These are phyloP conservation scores for Drosophila mettleri DNA, from an alignment of 2,888 invertebrate genomes.

Conservation along the genomic window DNA sequence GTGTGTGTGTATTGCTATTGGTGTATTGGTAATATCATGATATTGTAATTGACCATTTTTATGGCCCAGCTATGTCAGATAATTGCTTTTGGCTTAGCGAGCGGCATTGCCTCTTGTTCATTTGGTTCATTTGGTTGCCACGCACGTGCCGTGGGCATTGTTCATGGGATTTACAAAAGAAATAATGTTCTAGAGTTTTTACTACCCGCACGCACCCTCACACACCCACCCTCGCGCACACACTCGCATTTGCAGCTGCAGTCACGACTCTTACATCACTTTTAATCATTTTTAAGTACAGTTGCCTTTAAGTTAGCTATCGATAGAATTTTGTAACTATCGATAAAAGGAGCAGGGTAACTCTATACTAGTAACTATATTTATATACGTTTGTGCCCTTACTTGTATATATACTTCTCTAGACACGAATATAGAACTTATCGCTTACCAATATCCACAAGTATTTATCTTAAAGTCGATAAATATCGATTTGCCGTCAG, in stretches of 20 bases:
- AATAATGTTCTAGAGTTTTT: conserved; percentile 44
- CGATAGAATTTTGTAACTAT: neutral
- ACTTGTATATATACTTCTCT: neutral
- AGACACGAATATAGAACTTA: neutral
- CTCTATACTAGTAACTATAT: neutral
- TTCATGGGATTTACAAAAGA: conserved; percentile 58
- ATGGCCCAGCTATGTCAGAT: conserved; percentile 64
- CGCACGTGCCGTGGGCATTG: conserved; percentile 66
- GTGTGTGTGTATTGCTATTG: conserved; percentile 9
- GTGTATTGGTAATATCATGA: conserved; percentile 49
- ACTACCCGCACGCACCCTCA: conserved; percentile 2
- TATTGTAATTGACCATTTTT: conserved; percentile 71
- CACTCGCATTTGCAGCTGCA: conserved; percentile 7
- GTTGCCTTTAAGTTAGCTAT: neutral
- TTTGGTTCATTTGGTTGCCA: conserved; percentile 53
- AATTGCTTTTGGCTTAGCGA: conserved; percentile 46
- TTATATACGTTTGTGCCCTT: too few species aligned
- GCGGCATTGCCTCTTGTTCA: conserved; percentile 14
- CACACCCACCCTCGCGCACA: conserved; percentile 1
- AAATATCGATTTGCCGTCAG: too few species aligned
- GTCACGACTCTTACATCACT: conserved; percentile 4
- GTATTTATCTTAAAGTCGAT: too few species aligned
- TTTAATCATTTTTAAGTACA: neutral
- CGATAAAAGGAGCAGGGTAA: neutral
- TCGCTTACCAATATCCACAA: too few species aligned